These are phyloP conservation scores for Cheilinus undulatus DNA, from an alignment of 2,113 vertebrate species.

Conservation along the genomic window DNA sequence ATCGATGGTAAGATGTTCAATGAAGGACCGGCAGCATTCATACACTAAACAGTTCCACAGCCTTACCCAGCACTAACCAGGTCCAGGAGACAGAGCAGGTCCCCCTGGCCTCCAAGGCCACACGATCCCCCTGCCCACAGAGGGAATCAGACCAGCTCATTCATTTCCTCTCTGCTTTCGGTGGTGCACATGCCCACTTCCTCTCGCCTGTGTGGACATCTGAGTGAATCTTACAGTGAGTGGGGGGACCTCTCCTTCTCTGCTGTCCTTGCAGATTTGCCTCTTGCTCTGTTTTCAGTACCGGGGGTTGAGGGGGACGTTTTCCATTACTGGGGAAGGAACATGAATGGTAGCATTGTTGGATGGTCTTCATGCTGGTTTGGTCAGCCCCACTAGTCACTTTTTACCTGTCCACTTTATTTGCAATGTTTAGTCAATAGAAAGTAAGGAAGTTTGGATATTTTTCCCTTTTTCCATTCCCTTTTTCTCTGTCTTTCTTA, in stretches of 20 bases:
- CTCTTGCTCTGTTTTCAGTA: constrained; percentile 62
- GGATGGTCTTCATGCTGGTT: constrained; percentile 45
- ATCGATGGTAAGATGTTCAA: too few relatives aligned
- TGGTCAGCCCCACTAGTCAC: constrained; percentile 20
- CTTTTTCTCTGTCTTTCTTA: rapidly evolving
- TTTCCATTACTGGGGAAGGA: constrained; percentile 60
- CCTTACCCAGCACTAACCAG: constrained; percentile 10
- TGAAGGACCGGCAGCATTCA: neutral
- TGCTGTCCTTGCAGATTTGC: constrained; percentile 76
- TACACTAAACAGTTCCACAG: neutral
- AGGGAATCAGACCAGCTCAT: constrained; percentile 38
- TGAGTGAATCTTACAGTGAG: constrained; percentile 54
- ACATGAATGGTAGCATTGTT: constrained; percentile 79
- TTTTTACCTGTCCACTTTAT: neutral
- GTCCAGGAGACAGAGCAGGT: constrained; percentile 28
- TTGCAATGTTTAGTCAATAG: neutral
- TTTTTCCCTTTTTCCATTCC: neutral
- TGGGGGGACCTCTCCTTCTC: constrained; percentile 66
- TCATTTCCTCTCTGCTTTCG: constrained; percentile 62
- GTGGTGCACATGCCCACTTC: constrained; percentile 59
- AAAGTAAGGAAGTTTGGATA: neutral
- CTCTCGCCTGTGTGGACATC: constrained; percentile 46
- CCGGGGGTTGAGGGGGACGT: constrained; percentile 46
- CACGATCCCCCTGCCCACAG: constrained; percentile 38
- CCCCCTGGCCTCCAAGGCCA: constrained; percentile 56